Evolutionary conservation across 2,113 vertebrate species (phyloP), one percentile per base, ranked within the genome.

Genomic region (Ibidorhyncha struthersii): DNA sequence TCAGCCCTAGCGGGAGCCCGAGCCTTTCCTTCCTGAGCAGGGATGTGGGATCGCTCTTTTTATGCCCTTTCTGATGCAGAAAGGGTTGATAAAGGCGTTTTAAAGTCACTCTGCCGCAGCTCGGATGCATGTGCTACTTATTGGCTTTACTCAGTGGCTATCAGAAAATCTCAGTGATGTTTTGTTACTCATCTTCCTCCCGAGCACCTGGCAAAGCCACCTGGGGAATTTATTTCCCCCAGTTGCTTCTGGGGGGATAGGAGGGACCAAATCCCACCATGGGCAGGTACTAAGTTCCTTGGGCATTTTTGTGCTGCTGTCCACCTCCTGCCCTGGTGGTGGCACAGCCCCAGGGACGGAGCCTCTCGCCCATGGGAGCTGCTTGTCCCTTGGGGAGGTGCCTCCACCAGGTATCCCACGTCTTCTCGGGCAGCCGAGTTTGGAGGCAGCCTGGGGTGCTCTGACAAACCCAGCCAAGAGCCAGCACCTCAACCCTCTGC

Each of bases 101-200:
- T 47, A 6, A 52, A 90, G 23, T 65, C 16, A 6, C 29, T 47
- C 29, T 70, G 66, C 27, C 0, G 0, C 49, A 74, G 66, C 32
- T 61, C 1, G 0, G 40, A 7, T 65, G 30, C 0, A 2, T 11
- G 56, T 0, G 4, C 30, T 62, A 4, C 19, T 49, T 40, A 25
- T 1, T 63, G 61, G 56, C 45, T 56, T 80, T 27, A 19, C 12
- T 52, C 19, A 45, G 56, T 25, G 82, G 43, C n/a, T 73, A 21
- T 86, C 3, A 1, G 71, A 49, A 72, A 83, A 83, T 74, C 73
- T 81, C 49, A 21, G 67, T 1, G 3, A 18, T n/a, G 36, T 47
- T 73, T 56, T 8, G 2, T 89, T 40, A n/a, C 18, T 80, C 36
- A 3, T n/a, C 80, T 80, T 61, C 52, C 17, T 43, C 30, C 18